Percentiles rank a stretch among this genome's conserved stretches.
phyloP scores from a whole-genome alignment of 1,140 invertebrate genomes.

The Harlomillsia oculata region DNA sequence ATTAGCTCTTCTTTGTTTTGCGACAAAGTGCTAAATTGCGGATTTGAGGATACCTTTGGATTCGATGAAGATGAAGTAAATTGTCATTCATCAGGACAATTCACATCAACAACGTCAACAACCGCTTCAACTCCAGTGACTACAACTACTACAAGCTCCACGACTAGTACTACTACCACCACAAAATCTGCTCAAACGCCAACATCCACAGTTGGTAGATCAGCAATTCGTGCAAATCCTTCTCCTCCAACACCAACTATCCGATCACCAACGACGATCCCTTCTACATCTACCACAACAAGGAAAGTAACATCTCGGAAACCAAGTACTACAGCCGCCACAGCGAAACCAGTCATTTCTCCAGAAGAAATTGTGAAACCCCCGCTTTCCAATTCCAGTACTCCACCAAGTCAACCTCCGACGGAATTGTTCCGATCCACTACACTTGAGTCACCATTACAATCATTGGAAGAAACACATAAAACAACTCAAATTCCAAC shows the following conservation, averaged over 20 bases:
- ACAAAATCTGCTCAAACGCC: too few species aligned
- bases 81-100: not conserved
- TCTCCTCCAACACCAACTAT: too few species aligned
- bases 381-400: not conserved
- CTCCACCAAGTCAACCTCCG: not conserved
- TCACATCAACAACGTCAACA: not conserved
- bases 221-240: too few species aligned
- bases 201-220: too few species aligned
- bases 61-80: slow-evolving; percentile 14
- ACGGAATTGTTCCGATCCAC: not conserved
- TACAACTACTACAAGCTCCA: not conserved
- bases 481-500: too few species aligned
- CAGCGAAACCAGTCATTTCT: not conserved
- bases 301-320: not conserved
- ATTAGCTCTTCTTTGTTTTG: slow-evolving; percentile 14
- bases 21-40: slow-evolving; percentile 17
- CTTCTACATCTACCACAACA: slow-evolving; percentile 9
- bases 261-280: not conserved
- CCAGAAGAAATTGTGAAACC: not conserved
- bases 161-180: too few species aligned
- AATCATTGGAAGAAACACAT: not conserved
- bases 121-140: not conserved
- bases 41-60: slow-evolving; percentile 16
- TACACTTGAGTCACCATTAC: not conserved
- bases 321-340: not conserved